phyloP scores from a whole-genome alignment of 2,797 vertebrate genomes.

The Cephalopachus bancanus region DNA sequence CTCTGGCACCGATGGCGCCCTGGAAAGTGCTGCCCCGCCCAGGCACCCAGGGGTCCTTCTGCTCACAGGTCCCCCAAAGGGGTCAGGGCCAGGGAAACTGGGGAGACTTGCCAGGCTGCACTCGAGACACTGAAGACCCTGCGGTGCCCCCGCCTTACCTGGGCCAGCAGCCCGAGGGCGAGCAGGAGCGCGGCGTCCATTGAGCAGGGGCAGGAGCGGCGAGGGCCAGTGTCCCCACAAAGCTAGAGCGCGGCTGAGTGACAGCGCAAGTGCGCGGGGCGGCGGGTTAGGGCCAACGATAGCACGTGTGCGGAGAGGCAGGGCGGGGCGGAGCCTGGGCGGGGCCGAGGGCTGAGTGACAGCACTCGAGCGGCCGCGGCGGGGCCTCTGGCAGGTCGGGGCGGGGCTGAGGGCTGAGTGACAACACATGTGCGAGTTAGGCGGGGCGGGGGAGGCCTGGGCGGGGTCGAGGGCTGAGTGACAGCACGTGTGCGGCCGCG shows the following conservation, averaged over 20 bases:
- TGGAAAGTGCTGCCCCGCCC: not conserved
- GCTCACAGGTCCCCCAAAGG: not conserved
- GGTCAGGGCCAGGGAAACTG: accelerated
- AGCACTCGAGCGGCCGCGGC: not conserved
- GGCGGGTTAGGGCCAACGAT: conserved; percentile 84
- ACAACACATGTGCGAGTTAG: not conserved
- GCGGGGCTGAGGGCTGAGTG: not conserved
- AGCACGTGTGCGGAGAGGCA: conserved; percentile 89
- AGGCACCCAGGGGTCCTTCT: not conserved
- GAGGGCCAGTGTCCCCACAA: not conserved
- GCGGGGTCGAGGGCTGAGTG: not conserved
- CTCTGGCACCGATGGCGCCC: not conserved
- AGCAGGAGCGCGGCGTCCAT: conserved; percentile 85
- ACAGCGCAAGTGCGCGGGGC: conserved; percentile 69
- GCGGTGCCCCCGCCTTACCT: conserved; percentile 84
- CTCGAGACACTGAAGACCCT: not conserved
- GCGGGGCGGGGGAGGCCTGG: no score
- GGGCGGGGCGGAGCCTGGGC: conserved; percentile 80
- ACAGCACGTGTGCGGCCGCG: not conserved
- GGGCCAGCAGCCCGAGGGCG: conserved; percentile 85
- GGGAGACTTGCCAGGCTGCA: not conserved
- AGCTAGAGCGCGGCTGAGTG: conserved; percentile 67
- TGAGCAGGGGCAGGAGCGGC: conserved; percentile 20
- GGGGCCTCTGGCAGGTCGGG: no score
- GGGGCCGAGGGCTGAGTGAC: conserved; percentile 77